A percentile compares a stretch with the other conserved stretches of the same genome.
Evolutionary conservation across 2,113 vertebrate species (phyloP).

Genomic region (Trogon melanurus): DNA sequence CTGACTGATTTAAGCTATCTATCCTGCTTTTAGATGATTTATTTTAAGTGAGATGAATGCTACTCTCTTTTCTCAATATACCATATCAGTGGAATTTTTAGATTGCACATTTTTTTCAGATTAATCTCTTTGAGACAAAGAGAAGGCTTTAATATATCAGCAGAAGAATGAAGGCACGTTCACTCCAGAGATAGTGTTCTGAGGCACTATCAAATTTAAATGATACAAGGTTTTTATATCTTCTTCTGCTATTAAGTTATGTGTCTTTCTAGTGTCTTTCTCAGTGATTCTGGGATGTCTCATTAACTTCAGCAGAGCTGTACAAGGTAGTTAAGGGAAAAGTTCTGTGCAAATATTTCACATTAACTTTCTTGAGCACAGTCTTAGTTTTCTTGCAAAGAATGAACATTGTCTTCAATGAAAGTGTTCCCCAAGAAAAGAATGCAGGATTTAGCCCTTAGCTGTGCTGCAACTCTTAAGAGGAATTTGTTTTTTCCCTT

Average conservation of each 20-base stretch:
- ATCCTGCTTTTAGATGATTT: not conserved
- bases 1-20: not conserved
- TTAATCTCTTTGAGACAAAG: not conserved
- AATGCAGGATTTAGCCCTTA: not conserved
- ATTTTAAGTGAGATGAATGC: not conserved
- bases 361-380: not conserved
- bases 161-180: not conserved
- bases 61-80: not conserved
- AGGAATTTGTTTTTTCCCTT: not conserved
- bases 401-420: not conserved
- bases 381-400: not conserved
- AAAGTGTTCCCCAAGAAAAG: not conserved
- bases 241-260: not conserved
- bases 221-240: not conserved
- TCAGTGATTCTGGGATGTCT: not conserved
- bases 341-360: not conserved
- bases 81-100: not conserved
- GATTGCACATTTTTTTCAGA: not conserved
- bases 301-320: not conserved
- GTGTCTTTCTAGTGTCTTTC: not conserved
- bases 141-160: not conserved
- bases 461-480: not conserved
- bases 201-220: conserved; percentile 9
- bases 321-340: not conserved
- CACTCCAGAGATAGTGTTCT: not conserved